These are phyloP conservation scores for Nemoura dubitans DNA, from an alignment of 2,888 invertebrate genomes.

Conservation along the genomic window DNA sequence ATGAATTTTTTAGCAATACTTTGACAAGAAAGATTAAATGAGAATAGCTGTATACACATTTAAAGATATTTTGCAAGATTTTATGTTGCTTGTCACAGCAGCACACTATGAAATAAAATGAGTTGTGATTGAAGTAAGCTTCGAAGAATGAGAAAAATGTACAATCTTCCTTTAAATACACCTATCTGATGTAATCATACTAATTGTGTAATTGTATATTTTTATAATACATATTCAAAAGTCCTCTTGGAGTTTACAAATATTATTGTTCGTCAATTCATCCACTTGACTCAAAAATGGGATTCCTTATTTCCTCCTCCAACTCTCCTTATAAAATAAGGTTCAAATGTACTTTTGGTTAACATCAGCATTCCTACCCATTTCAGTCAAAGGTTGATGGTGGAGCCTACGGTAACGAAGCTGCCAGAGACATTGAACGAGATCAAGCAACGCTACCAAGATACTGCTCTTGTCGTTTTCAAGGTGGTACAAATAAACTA, in stretches of 20 bases:
- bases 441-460: conserved; percentile 57
- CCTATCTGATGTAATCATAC: not conserved
- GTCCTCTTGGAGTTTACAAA: not conserved
- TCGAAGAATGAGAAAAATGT: not conserved
- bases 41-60: not conserved
- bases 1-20: not conserved
- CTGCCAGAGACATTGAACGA: conserved; percentile 50
- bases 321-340: not conserved
- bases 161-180: not conserved
- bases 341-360: not conserved
- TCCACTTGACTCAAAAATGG: not conserved
- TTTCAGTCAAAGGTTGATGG: not conserved
- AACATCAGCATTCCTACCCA: not conserved
- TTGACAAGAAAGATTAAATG: not conserved
- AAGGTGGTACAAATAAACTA: conserved; percentile 55
- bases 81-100: not conserved
- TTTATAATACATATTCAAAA: conserved; percentile 23
- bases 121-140: not conserved
- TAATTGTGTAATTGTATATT: conserved; percentile 30
- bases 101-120: not conserved
- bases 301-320: not conserved
- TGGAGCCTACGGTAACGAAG: not conserved
- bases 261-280: not conserved
- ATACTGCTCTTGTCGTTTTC: conserved; percentile 57
- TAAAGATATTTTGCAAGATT: not conserved